Evolutionary conservation across 2,113 vertebrate genomes (phyloP).

Genomic region (Pungitius pungitius): DNA sequence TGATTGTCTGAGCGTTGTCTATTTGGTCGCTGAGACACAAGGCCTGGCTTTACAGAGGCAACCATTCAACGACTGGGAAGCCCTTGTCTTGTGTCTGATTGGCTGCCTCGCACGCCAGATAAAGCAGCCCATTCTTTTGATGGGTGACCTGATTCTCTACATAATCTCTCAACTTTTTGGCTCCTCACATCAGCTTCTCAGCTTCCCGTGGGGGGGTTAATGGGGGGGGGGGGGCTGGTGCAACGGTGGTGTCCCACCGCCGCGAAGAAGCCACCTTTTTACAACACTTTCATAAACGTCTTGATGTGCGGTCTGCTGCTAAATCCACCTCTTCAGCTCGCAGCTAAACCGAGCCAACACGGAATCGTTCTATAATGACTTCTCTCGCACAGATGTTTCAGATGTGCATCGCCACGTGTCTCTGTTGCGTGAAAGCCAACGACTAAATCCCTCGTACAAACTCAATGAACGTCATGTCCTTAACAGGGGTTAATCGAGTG

Average conservation of each 20-base stretch:
- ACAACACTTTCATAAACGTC: constrained; percentile 9
- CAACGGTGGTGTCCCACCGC: constrained; percentile 10
- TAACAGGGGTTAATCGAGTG: constrained; percentile 75
- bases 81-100: constrained; percentile 76
- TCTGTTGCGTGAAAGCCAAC: constrained; percentile 50
- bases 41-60: constrained; percentile 73
- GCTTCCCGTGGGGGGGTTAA: too few relatives aligned
- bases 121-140: constrained; percentile 80
- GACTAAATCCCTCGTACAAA: constrained; percentile 63
- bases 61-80: constrained; percentile 75
- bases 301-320: background rate
- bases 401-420: constrained; percentile 43
- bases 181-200: background rate
- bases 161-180: constrained; percentile 68
- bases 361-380: constrained; percentile 36
- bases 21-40: constrained; percentile 75
- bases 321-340: constrained; percentile 2
- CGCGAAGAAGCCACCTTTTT: constrained; percentile 35
- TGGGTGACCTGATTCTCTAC: constrained; percentile 80
- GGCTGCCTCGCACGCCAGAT: constrained; percentile 69
- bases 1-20: constrained; percentile 67
- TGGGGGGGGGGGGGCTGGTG: background rate
- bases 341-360: constrained; percentile 7
- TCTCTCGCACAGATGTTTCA: constrained; percentile 58
- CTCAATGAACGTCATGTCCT: constrained; percentile 64